Conservation (phyloP, 2,888 invertebrate genomes). For the Aquatica leii region DNA sequence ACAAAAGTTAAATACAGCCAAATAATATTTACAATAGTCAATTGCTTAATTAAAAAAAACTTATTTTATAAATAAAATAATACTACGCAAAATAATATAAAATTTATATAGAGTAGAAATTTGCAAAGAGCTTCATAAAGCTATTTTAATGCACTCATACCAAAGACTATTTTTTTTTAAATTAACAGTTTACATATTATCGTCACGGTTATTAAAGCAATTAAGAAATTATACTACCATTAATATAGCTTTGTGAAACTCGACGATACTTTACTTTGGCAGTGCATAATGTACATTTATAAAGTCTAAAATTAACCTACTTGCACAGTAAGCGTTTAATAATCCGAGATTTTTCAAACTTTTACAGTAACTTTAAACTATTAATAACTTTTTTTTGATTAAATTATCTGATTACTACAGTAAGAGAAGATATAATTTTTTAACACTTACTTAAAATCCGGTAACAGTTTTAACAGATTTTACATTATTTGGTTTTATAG, state of each 20-base stretch:
- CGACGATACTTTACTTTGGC: conserved; percentile 49
- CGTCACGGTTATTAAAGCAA: background rate
- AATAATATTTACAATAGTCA: conserved; percentile 26
- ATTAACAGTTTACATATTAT: too few species aligned
- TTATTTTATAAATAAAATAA: conserved; percentile 19
- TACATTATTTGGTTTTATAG: too few species aligned
- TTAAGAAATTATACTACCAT: background rate
- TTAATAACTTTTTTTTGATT: background rate
- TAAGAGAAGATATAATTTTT: conserved; percentile 16
- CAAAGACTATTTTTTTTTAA: too few species aligned
- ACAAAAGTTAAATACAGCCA: conserved; percentile 19
- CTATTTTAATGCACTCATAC: background rate
- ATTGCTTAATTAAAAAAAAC: background rate
- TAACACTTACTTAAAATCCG: too few species aligned
- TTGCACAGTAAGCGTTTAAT: conserved; percentile 40
- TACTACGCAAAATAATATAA: conserved; percentile 20
- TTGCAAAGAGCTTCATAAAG: too few species aligned
- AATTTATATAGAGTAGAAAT: too few species aligned
- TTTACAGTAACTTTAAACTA: conserved; percentile 29
- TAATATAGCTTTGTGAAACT: background rate
- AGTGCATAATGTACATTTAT: conserved; percentile 51
- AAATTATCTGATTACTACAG: too few species aligned
- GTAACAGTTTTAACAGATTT: too few species aligned
- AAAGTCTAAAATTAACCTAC: conserved; percentile 40
- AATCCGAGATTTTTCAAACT: conserved; percentile 35